Evolutionary conservation across 2,113 vertebrate genomes (phyloP), one percentile per base, ranked within the genome.

Genomic region (Hippocampus abdominalis): DNA sequence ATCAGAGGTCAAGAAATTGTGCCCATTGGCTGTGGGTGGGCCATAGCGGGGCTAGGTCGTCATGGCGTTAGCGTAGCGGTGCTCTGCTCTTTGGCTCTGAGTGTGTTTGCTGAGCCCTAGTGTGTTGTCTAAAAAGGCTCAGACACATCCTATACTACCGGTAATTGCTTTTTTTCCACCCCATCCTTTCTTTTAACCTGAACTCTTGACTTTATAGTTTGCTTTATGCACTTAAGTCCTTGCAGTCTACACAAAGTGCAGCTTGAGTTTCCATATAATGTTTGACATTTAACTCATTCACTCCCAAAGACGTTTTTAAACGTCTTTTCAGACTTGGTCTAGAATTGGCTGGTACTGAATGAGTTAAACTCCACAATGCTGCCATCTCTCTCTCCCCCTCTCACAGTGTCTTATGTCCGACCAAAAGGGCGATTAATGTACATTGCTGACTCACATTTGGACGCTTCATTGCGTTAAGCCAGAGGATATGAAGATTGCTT

Each of bases 81-180:
- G 67, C 69, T 79, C 54, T 66, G 70, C 74, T 76, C 66, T 56
- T 64, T 57, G 73, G 72, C 69, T 84, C 56, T 36, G 74, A 79
- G 64, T 65, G 25, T 67, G 81, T 74, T 69, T 79, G 76, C 73
- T 84, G 72, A 76, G 64, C 59, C 59, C 36, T 85, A 78, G 81
- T 82, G 66, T 76, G 75, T 82, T 75, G 5, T 86, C 74, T 78
- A 70, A 63, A 73, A 4, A 16, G 60, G 76, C 75, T 69, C 69
- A 68, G 63, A 6, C 27, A 32, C 29, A 32, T 32, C 15, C 7
- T 18, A 20, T 2, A 32, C 57, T 32, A 54, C 21, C n/a, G 29
- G 29, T 32, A 48, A 20, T 48, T 49, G 16, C 16, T 25, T 49
- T 62, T 65, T 40, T n/a, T 32, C 49, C 2, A 0, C 56, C 60